Percentiles rank a stretch among this genome's conserved stretches.
Evolutionary conservation across 2,888 invertebrate species (phyloP).

Genomic region (Sclerodermus sp.): DNA sequence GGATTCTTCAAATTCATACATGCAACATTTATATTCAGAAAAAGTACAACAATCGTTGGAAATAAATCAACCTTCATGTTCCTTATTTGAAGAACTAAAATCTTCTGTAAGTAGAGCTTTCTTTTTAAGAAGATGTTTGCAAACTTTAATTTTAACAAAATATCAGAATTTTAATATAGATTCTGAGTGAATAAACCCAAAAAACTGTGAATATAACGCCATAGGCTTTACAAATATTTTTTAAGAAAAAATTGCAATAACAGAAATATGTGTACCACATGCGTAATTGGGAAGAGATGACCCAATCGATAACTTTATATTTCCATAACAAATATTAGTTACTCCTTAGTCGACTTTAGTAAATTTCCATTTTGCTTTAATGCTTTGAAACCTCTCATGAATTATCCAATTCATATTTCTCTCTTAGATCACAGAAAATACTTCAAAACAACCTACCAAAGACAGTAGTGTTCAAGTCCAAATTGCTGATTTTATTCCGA

Average conservation of each 20-base stretch:
- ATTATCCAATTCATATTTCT: constrained; percentile 1
- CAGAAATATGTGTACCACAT: constrained; percentile 14
- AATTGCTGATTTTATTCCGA: too few relatives aligned
- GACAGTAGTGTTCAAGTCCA: too few relatives aligned
- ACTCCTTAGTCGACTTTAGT: too few relatives aligned
- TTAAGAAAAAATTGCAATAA: neutral
- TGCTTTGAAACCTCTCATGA: neutral
- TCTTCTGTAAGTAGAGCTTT: constrained; percentile 29
- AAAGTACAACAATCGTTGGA: constrained; percentile 24
- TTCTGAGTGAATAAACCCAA: neutral
- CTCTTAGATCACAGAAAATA: too few relatives aligned
- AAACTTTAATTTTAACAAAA: neutral
- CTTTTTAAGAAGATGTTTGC: neutral
- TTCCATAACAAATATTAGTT: too few relatives aligned
- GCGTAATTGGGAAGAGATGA: too few relatives aligned
- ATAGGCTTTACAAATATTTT: constrained; percentile 1
- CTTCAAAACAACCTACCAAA: too few relatives aligned
- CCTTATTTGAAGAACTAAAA: constrained; percentile 34
- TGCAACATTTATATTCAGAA: too few relatives aligned
- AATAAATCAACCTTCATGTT: constrained; percentile 24
- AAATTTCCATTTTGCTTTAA: neutral
- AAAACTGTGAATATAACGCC: neutral
- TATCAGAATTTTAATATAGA: neutral
- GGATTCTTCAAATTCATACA: neutral
- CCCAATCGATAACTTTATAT: too few relatives aligned